A percentile compares a stretch with the other conserved stretches of the same genome.
Conservation (phyloP, 2,797 vertebrate species). For the Anniella stebbinsi region DNA sequence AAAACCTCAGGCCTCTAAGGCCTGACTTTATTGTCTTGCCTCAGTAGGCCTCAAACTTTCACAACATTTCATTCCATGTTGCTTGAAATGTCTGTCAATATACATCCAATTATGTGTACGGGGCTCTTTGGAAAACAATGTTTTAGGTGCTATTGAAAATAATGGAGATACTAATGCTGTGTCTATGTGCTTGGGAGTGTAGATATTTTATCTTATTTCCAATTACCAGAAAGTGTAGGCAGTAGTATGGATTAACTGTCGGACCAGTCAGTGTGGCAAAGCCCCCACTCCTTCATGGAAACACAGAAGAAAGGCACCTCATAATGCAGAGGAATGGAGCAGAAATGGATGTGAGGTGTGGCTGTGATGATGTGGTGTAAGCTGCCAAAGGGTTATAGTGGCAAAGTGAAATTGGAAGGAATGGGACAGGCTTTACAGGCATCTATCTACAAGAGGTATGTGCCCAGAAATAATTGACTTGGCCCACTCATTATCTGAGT, state of each 20-base stretch:
- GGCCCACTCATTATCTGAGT: not conserved
- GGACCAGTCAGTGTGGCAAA: not conserved
- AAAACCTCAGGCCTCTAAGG: too few relatives aligned
- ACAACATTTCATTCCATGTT: fast-evolving
- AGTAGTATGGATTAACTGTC: not conserved
- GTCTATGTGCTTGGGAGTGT: not conserved
- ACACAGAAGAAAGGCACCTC: not conserved
- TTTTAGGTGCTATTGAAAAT: not conserved
- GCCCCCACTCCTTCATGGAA: not conserved
- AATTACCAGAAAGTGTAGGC: not conserved
- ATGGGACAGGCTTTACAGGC: not conserved
- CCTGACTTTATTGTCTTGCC: too few relatives aligned
- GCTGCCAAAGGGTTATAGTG: not conserved
- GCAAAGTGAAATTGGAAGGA: not conserved
- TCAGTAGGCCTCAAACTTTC: too few relatives aligned
- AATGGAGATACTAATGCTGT: not conserved
- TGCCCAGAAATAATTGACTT: not conserved
- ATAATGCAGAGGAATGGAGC: not conserved
- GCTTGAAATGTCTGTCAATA: not conserved
- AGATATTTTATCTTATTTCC: not conserved
- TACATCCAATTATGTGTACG: not conserved
- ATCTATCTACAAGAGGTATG: not conserved
- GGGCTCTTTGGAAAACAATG: not conserved
- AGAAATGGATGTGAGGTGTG: not conserved
- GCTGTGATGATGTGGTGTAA: not conserved